Base-by-base conservation (phyloP, 1,140 invertebrate species). In the Drosophila pachea region DNA sequence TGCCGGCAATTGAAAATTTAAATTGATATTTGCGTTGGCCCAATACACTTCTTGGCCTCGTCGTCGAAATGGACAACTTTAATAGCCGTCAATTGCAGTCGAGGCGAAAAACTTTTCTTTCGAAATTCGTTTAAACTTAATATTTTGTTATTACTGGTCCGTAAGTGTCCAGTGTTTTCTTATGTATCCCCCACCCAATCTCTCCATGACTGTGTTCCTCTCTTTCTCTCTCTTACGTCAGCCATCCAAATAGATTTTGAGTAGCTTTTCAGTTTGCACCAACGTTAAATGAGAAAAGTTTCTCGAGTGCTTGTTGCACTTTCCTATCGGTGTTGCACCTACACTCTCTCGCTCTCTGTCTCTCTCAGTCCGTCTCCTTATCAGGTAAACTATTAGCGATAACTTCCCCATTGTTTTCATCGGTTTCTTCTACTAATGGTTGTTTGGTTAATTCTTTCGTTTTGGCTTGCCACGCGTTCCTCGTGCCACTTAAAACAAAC, bases 271-370 rank as follows among this genome's bases (percentile, higher is more conserved):
- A 84, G 79, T 84, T 83, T 84, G 79, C 78, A 66, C 73, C 69
- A 66, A 64, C 81, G 67, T 84, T 86, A 84, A 84, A 84, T 84
- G 79, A 84, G 79, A 84, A 84, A 84, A 84, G 76, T 84, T 84
- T 86, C 36, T 36, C 52, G 63, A 84, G 79, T 79, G 79, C 83
- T 84, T 84, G 79, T 84, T 84, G 81, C 79, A 84, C 69, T 84
- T 86, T 84, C 78, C 49, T 43, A 16, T 40, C 49, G 14, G 36
- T 68, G 67, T 66, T 67, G 68, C 62, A 47, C 32, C 9, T 31
- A 35, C 31, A 45, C 40, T 45, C n/a, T 7, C 12, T 4, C 14
- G 0, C 14, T 16, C 11, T 22, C 31, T 14, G 14, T 9, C 4
- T 2, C 29, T 16, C 22, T 48, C 47, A 49, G 47, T 52, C 47